phyloP scores from a whole-genome alignment of 2,113 vertebrate species.

The Solea senegalensis region DNA sequence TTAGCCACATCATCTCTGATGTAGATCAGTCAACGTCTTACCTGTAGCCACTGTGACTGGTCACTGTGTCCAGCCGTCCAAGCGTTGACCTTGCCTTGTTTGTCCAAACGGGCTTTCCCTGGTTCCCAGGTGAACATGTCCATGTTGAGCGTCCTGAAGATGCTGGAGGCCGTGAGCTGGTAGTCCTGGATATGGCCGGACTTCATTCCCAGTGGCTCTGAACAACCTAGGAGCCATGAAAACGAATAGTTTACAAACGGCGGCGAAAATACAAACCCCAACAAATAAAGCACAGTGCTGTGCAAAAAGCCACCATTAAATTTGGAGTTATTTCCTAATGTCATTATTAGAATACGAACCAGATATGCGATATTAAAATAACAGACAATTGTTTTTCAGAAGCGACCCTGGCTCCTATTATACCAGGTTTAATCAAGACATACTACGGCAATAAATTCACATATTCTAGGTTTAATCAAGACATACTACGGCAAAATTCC shows the following conservation, averaged over 20 bases:
- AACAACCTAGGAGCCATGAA: conserved; percentile 87
- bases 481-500: too few relatives aligned
- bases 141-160: conserved; percentile 98
- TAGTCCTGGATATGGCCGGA: conserved; percentile 96
- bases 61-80: conserved; percentile 97
- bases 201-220: conserved; percentile 98
- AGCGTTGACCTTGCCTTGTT: conserved; percentile 98
- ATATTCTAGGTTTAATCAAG: too few relatives aligned
- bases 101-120: conserved; percentile 96
- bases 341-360: too few relatives aligned
- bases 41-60: conserved; percentile 98
- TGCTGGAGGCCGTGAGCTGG: conserved; percentile 94
- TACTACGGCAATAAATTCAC: too few relatives aligned
- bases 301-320: too few relatives aligned
- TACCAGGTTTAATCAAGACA: too few relatives aligned
- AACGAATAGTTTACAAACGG: not conserved
- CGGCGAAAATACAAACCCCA: not conserved
- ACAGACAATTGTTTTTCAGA: too few relatives aligned
- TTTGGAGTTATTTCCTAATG: too few relatives aligned
- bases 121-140: conserved; percentile 99
- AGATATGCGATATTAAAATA: too few relatives aligned
- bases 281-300: too few relatives aligned
- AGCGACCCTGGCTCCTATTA: too few relatives aligned
- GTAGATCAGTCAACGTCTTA: conserved; percentile 62
- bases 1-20: conserved; percentile 9